Evolutionary conservation across 2,888 invertebrate species (phyloP).

Genomic region (Drosophila mayaguana): DNA sequence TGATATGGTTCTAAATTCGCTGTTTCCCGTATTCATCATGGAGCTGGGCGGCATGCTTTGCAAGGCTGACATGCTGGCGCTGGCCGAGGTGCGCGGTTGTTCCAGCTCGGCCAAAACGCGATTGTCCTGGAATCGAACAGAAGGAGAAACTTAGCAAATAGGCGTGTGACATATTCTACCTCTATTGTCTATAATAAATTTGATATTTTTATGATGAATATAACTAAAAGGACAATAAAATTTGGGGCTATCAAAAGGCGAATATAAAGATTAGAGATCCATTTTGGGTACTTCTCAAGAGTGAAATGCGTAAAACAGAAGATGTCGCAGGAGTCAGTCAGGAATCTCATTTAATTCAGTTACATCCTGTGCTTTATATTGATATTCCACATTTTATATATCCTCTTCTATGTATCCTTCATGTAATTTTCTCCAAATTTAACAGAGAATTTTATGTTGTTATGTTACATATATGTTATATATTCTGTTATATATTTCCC

Average conservation of each 20-base stretch:
- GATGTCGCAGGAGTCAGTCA: neutral
- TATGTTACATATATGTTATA: too few species aligned
- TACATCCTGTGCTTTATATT: neutral
- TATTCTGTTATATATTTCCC: too few species aligned
- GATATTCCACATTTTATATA: too few species aligned
- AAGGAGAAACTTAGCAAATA: neutral
- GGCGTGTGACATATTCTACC: neutral
- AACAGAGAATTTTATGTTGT: too few species aligned
- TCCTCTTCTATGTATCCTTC: too few species aligned
- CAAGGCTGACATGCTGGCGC: conserved; percentile 81
- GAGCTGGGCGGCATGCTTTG: conserved; percentile 82
- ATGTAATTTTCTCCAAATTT: too few species aligned
- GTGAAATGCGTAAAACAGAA: neutral
- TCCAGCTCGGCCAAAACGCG: conserved; percentile 95
- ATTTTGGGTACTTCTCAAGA: too few species aligned
- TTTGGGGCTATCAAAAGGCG: too few species aligned
- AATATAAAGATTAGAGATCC: too few species aligned
- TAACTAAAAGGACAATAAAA: too few species aligned
- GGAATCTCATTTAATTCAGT: neutral
- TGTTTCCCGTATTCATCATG: conserved; percentile 80
- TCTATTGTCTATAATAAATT: neutral
- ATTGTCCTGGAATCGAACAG: conserved; percentile 86
- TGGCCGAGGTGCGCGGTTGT: conserved; percentile 88
- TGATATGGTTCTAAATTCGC: conserved; percentile 84
- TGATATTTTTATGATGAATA: too few species aligned